Conservation (phyloP, 2,113 vertebrate species). For the human (Homo sapiens) region DNA sequence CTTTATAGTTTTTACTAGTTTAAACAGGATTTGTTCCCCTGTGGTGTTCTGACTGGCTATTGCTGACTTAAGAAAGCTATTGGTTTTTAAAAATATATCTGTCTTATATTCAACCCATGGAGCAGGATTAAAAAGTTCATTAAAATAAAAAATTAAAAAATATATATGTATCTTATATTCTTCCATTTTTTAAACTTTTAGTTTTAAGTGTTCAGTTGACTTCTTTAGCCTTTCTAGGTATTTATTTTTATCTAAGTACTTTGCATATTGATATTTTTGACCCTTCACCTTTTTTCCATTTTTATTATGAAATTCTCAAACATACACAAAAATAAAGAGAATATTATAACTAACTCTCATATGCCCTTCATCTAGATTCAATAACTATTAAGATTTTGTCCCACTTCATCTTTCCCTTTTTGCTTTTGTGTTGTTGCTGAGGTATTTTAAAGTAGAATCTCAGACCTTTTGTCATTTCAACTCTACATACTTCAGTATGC, state of each 20-base stretch:
- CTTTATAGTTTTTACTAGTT: neutral
- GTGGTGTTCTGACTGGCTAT: neutral
- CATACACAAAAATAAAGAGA: slow-evolving; percentile 14
- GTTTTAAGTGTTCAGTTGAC: neutral
- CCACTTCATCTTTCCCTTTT: neutral
- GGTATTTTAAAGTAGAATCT: slow-evolving; percentile 43
- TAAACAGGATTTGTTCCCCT: neutral
- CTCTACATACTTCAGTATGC: neutral
- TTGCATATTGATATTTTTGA: neutral
- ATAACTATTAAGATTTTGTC: neutral
- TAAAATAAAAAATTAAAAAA: no score
- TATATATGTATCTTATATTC: neutral
- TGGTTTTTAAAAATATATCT: neutral
- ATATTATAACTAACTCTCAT: neutral
- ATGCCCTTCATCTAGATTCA: neutral
- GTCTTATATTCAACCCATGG: neutral
- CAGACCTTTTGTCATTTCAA: neutral
- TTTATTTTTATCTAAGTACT: neutral
- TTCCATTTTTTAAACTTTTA: neutral
- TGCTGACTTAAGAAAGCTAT: neutral
- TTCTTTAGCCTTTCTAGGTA: neutral
- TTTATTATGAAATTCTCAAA: slow-evolving; percentile 38
- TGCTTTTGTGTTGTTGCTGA: neutral
- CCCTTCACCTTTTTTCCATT: neutral
- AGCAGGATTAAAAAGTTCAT: no score